phyloP scores from a whole-genome alignment of 2,113 vertebrate genomes.

The Madoqua kirkii region DNA sequence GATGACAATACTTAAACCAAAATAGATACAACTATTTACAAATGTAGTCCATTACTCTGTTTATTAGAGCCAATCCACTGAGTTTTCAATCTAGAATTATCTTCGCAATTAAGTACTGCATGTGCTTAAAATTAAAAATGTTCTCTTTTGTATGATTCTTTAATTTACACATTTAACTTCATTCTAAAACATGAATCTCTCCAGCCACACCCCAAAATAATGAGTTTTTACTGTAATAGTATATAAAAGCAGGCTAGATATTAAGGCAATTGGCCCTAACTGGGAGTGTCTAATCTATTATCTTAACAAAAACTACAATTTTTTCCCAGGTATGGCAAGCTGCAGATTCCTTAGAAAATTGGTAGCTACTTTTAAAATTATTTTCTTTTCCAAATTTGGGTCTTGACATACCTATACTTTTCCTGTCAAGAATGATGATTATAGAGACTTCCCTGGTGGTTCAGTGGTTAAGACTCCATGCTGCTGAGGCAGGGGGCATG shows the following conservation, averaged over 20 bases:
- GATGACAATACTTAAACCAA: neutral
- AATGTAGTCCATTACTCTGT: neutral
- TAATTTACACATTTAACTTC: neutral
- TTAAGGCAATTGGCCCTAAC: neutral
- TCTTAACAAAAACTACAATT: neutral
- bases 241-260: neutral
- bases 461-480: neutral
- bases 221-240: neutral
- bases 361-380: neutral
- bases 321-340: neutral
- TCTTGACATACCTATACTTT: neutral
- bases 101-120: neutral
- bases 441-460: neutral
- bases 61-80: neutral
- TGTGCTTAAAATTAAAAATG: neutral
- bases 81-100: neutral
- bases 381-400: neutral
- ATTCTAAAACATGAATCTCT: neutral
- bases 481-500: neutral
- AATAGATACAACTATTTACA: neutral
- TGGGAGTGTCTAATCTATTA: neutral
- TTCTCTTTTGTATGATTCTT: neutral
- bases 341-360: neutral
- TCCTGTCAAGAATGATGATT: neutral
- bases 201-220: neutral